These are phyloP conservation scores for Coranthus polyacanthus DNA, from an alignment of 2,797 vertebrate species.

Conservation along the genomic window DNA sequence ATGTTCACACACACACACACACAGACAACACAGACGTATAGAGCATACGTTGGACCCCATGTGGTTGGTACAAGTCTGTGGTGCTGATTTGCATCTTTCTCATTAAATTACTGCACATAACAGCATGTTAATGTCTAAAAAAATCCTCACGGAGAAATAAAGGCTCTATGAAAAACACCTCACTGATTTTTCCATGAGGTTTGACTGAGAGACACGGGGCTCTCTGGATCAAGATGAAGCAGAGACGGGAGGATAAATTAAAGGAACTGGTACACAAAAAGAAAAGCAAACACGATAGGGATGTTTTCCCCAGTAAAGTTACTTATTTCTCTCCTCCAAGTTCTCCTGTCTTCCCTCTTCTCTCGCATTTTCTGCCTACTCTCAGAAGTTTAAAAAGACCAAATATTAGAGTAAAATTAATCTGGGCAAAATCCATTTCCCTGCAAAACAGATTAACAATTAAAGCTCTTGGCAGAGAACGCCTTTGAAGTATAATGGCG, in stretches of 20 bases:
- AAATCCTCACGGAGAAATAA: constrained; percentile 8
- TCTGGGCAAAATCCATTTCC: constrained; percentile 61
- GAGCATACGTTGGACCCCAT: constrained; percentile 11
- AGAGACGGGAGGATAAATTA: no score
- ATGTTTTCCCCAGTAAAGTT: constrained; percentile 26
- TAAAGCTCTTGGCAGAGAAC: constrained; percentile 58
- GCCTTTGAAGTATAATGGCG: constrained; percentile 69
- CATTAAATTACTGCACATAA: constrained; percentile 47
- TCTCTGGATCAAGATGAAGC: constrained; percentile 4
- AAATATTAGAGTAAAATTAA: constrained; percentile 62
- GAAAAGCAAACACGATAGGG: neutral
- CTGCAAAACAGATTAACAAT: constrained; percentile 69
- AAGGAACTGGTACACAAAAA: no score
- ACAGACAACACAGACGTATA: constrained; percentile 10
- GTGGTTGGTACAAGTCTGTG: constrained; percentile 16
- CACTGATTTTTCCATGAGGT: constrained; percentile 14
- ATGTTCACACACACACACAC: constrained; percentile 5
- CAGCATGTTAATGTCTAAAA: constrained; percentile 18
- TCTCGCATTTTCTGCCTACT: neutral
- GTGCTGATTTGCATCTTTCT: constrained; percentile 60
- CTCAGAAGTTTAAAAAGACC: constrained; percentile 48
- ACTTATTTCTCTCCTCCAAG: constrained; percentile 24
- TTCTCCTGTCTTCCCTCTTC: neutral
- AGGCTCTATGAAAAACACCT: constrained; percentile 5
- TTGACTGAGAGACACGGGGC: neutral